Evolutionary conservation across 2,113 vertebrate species (phyloP).

Genomic region (Cisticola juncidis): DNA sequence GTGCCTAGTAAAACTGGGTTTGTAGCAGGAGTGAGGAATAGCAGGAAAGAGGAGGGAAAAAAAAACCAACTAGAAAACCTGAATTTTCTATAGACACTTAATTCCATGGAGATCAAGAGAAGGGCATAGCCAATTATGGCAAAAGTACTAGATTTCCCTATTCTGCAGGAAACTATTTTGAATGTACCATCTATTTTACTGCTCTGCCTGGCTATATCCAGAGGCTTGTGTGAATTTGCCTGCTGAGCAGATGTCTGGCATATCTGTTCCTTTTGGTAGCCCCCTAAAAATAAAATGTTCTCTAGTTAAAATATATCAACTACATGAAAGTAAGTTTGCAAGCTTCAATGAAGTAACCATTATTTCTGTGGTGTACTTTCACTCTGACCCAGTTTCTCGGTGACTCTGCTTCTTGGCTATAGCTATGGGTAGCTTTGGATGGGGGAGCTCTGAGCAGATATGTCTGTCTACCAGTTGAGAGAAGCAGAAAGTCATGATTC

Average conservation of each 20-base stretch:
- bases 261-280: background rate
- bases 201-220: background rate
- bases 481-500: background rate
- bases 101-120: background rate
- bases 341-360: background rate
- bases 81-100: background rate
- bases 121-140: background rate
- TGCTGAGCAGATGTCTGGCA: background rate
- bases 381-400: background rate
- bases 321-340: background rate
- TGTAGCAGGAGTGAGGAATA: background rate
- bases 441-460: background rate
- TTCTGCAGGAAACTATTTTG: background rate
- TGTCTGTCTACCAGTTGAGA: background rate
- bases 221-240: constrained; percentile 6
- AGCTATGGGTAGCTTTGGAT: background rate
- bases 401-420: background rate
- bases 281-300: background rate
- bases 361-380: background rate
- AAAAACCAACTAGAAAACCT: background rate
- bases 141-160: background rate
- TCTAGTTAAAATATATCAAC: background rate
- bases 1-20: background rate
- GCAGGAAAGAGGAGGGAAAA: background rate
- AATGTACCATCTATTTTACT: background rate